Evolutionary conservation across 1,140 invertebrate genomes (phyloP).

Genomic region (Sogatella furcifera): DNA sequence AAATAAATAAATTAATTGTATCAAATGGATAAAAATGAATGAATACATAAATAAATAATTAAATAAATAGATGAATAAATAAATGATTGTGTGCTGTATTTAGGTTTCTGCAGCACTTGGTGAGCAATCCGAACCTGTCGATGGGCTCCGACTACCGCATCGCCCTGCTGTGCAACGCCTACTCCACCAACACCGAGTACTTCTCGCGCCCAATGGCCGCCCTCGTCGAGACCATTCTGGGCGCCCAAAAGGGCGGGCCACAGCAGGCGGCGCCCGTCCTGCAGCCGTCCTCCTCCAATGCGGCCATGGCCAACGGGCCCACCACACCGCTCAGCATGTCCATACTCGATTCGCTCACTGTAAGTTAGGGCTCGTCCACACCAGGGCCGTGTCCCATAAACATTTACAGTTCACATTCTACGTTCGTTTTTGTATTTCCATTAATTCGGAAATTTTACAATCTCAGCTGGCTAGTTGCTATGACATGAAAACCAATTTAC

Average conservation of each 20-base stretch:
- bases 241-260: slow-evolving; percentile 27
- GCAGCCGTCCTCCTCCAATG: slow-evolving; percentile 35
- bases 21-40: no score
- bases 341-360: slow-evolving; percentile 86
- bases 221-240: slow-evolving; percentile 79
- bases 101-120: slow-evolving; percentile 72
- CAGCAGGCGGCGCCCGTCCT: slow-evolving; percentile 20
- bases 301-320: slow-evolving; percentile 42
- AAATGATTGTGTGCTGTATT: slow-evolving; percentile 13
- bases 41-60: no score
- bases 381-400: no score
- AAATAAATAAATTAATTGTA: no score
- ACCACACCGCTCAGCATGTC: slow-evolving; percentile 84
- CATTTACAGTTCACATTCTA: no score
- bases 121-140: slow-evolving; percentile 48
- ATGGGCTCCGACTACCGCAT: slow-evolving; percentile 81
- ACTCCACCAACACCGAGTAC: slow-evolving; percentile 79
- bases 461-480: no score
- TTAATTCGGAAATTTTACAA: no score
- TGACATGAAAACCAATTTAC: no score
- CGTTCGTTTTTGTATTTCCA: no score
- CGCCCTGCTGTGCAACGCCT: slow-evolving; percentile 88
- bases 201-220: slow-evolving; percentile 77
- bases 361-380: slow-evolving; percentile 51
- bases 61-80: no score